phyloP scores from a whole-genome alignment of 2,113 vertebrate species.

The Rhadina sibilatrix region DNA sequence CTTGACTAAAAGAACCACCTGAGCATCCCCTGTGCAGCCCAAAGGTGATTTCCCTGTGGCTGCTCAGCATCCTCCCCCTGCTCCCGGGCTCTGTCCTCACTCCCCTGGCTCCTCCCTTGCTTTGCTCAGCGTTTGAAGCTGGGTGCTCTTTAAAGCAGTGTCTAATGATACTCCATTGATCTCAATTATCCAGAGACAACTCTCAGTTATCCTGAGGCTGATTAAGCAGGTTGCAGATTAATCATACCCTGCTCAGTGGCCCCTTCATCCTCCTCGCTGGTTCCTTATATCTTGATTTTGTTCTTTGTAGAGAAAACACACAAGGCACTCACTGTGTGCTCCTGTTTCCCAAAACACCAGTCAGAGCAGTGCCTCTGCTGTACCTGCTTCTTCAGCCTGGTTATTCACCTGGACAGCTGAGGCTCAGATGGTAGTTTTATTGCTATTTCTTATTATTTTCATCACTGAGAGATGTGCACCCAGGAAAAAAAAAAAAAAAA shows the following conservation, averaged over 20 bases:
- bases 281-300: conserved; percentile 28
- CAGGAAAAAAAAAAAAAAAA: neutral
- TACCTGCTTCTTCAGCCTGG: neutral
- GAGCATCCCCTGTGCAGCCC: neutral
- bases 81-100: neutral
- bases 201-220: conserved; percentile 32
- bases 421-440: neutral
- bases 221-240: conserved; percentile 49
- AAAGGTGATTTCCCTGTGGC: rapidly evolving
- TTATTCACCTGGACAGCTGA: neutral
- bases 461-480: neutral
- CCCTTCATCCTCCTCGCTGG: neutral
- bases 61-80: neutral
- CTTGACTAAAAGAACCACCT: neutral
- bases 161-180: conserved; percentile 47
- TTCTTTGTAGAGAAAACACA: neutral
- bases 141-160: neutral
- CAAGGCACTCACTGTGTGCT: neutral
- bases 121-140: neutral
- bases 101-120: neutral
- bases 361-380: neutral
- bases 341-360: neutral
- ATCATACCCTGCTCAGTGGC: conserved; percentile 13
- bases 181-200: conserved; percentile 59
- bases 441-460: neutral